A percentile compares a stretch with the other conserved stretches of the same genome.
These are phyloP conservation scores for Aspidoscelis tigris DNA, from an alignment of 2,113 vertebrate genomes.

Conservation along the genomic window DNA sequence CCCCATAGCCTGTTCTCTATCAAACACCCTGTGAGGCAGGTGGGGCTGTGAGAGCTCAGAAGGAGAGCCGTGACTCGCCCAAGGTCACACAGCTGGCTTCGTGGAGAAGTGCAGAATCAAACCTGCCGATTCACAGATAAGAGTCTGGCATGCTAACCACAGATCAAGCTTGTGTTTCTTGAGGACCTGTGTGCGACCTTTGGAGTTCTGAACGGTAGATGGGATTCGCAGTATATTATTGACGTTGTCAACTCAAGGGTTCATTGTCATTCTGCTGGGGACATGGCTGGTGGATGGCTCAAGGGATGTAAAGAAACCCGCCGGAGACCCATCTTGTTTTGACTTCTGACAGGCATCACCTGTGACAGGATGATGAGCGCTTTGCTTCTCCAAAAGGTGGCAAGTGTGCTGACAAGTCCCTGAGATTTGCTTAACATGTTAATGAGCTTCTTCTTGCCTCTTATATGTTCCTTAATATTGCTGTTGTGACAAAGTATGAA, in stretches of 20 bases:
- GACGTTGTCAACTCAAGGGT: not conserved
- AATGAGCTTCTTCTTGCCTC: not conserved
- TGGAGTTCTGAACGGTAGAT: not conserved
- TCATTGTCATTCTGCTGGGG: not conserved
- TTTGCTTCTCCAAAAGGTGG: not conserved
- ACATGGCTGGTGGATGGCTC: not conserved
- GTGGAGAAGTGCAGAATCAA: no score
- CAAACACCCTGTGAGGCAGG: no score
- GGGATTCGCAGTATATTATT: not conserved
- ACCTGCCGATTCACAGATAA: no score
- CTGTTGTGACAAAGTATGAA: not conserved
- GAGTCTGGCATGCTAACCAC: no score
- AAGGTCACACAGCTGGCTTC: no score
- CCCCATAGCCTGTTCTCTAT: no score
- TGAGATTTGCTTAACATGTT: not conserved
- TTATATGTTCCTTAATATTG: not conserved
- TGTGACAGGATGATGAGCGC: not conserved
- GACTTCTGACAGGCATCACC: not conserved
- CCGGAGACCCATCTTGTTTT: not conserved
- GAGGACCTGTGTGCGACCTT: not conserved
- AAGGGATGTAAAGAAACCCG: not conserved
- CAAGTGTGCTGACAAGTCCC: not conserved
- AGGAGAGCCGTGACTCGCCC: no score
- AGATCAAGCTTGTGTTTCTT: no score
- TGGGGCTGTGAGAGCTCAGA: no score